Conservation (phyloP, 1,140 invertebrate genomes). For the Drosophila pseudoananassae region DNA sequence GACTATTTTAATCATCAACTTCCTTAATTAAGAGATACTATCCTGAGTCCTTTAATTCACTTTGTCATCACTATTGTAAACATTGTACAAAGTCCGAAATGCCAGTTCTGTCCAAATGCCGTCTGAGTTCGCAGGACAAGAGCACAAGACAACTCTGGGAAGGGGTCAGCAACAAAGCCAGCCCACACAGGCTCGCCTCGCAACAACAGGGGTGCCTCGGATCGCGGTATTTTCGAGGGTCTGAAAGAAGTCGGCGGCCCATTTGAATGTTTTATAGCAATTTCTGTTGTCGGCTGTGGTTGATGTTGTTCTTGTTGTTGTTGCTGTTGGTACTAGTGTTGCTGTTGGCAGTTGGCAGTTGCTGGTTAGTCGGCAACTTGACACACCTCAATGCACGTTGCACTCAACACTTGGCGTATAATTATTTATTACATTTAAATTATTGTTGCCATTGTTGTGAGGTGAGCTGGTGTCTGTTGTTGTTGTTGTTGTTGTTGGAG, state of each 20-base stretch:
- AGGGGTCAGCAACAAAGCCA: constrained; percentile 28
- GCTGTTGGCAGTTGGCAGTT: constrained; percentile 52
- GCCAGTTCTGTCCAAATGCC: constrained; percentile 16
- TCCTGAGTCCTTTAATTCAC: constrained; percentile 4
- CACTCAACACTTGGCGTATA: constrained; percentile 80
- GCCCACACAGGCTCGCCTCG: constrained; percentile 5
- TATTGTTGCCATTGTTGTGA: constrained; percentile 68
- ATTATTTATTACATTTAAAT: constrained; percentile 84
- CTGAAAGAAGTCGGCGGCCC: constrained; percentile 43
- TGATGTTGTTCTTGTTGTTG: constrained; percentile 29
- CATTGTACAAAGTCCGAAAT: constrained; percentile 15
- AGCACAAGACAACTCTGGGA: constrained; percentile 33
- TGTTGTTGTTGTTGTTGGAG: constrained; percentile 21
- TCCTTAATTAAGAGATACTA: background rate
- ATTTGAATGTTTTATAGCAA: constrained; percentile 53
- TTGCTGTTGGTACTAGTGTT: constrained; percentile 58
- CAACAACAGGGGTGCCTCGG: constrained; percentile 18
- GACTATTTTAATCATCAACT: background rate
- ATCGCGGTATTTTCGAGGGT: constrained; percentile 46
- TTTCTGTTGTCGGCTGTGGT: constrained; percentile 45
- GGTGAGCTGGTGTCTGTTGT: constrained; percentile 33
- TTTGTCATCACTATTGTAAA: constrained; percentile 10
- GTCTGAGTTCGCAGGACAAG: constrained; percentile 29
- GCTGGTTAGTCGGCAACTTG: constrained; percentile 71
- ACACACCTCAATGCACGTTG: constrained; percentile 80